These are phyloP conservation scores for Xanthia icteritia DNA, from an alignment of 2,888 invertebrate genomes.

Conservation along the genomic window DNA sequence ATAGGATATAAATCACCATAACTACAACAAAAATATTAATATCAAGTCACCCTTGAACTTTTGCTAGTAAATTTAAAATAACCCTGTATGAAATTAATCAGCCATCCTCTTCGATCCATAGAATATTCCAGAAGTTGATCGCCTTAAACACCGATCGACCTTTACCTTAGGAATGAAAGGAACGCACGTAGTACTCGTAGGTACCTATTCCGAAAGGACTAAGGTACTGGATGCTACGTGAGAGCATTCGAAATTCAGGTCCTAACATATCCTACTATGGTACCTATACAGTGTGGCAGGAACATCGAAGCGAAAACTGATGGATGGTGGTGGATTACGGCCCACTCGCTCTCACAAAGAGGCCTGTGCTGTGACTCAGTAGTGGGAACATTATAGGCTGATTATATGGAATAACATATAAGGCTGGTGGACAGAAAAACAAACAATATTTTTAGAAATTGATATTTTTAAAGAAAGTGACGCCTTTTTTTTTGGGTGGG, in stretches of 20 bases:
- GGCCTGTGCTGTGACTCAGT: no score
- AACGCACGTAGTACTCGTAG: slow-evolving; percentile 25
- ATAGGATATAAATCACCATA: neutral
- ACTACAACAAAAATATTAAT: neutral
- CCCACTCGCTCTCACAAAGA: no score
- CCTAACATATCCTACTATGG: neutral
- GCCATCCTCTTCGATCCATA: neutral
- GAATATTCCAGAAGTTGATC: slow-evolving; percentile 8
- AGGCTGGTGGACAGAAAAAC: no score
- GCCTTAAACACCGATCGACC: slow-evolving; percentile 4
- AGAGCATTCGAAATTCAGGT: slow-evolving; percentile 43
- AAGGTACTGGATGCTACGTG: slow-evolving; percentile 46
- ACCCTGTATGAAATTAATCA: neutral
- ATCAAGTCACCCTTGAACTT: neutral
- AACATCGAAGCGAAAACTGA: no score
- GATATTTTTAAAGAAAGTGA: no score
- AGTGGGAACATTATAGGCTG: no score
- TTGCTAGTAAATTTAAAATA: neutral
- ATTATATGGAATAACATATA: no score
- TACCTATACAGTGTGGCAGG: no score
- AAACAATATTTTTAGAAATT: no score
- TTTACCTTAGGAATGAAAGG: slow-evolving; percentile 24
- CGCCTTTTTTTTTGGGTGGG: no score
- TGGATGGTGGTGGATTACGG: no score
- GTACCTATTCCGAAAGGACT: slow-evolving; percentile 19